These are phyloP conservation scores for Cassiopea andromeda DNA, from an alignment of 30 jellyfish, hydroid and myxozoan genomes.

Conservation along the genomic window DNA sequence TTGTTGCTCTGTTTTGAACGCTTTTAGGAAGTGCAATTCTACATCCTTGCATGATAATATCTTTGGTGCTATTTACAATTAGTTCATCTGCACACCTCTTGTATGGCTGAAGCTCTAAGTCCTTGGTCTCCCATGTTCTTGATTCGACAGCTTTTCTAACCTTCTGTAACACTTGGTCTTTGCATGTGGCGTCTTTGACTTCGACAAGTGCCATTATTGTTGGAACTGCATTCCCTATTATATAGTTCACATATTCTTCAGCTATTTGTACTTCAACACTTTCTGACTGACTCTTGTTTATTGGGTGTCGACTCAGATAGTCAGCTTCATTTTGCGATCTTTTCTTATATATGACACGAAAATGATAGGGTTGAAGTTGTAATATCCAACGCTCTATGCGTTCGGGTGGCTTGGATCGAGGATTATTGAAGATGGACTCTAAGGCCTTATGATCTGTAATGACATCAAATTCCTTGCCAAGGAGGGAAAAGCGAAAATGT, in stretches of 20 bases:
- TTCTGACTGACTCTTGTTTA: constrained; percentile 44
- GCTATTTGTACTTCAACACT: constrained; percentile 34
- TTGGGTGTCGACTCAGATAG: constrained; percentile 50
- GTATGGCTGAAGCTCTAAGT: constrained; percentile 36
- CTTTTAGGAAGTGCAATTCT: constrained; percentile 35
- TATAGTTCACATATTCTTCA: constrained; percentile 40
- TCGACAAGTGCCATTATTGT: constrained; percentile 55
- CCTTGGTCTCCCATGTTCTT: constrained; percentile 18
- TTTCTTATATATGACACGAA: constrained; percentile 49
- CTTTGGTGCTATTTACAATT: constrained; percentile 35
- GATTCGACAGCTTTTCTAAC: constrained; percentile 33
- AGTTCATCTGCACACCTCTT: constrained; percentile 44
- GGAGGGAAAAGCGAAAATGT: constrained; percentile 42
- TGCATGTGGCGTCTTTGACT: constrained; percentile 58
- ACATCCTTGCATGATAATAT: constrained; percentile 39
- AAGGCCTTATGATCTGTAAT: constrained; percentile 39
- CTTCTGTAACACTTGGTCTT: constrained; percentile 21
- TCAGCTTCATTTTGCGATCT: constrained; percentile 57
- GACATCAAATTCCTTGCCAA: constrained; percentile 56
- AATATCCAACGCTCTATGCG: constrained; percentile 54
- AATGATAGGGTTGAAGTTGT: constrained; percentile 43
- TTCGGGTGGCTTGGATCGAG: constrained; percentile 63
- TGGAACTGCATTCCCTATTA: constrained; percentile 33
- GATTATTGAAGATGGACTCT: constrained; percentile 53
- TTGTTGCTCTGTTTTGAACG: constrained; percentile 38